Percentiles rank a stretch among this genome's conserved stretches.
Evolutionary conservation across 2,113 vertebrate species (phyloP).

Genomic region (Vicugna pacos): DNA sequence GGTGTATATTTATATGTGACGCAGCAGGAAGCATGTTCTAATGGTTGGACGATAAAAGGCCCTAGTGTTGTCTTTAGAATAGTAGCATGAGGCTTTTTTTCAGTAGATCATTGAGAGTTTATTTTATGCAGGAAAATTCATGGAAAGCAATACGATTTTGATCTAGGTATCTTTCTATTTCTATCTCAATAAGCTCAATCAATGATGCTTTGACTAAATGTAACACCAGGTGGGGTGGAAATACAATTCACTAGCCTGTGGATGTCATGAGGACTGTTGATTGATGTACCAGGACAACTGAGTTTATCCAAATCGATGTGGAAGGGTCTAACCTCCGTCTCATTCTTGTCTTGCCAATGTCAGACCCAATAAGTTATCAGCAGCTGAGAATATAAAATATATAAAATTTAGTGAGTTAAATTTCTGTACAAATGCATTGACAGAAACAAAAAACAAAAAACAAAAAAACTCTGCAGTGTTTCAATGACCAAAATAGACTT

Average conservation of each 20-base stretch:
- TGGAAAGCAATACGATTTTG: background rate
- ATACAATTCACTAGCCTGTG: constrained; percentile 67
- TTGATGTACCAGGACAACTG: constrained; percentile 87
- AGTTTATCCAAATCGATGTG: constrained; percentile 88
- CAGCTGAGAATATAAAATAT: constrained; percentile 74
- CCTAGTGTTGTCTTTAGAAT: background rate
- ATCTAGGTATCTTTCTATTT: constrained; percentile 80
- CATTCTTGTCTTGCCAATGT: constrained; percentile 88
- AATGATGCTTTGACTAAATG: constrained; percentile 84
- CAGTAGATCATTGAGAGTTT: background rate
- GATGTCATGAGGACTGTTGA: constrained; percentile 89
- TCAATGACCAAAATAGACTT: background rate
- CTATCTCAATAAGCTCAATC: constrained; percentile 80
- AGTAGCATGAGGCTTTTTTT: background rate
- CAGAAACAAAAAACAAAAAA: background rate
- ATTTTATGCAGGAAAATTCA: constrained; percentile 19
- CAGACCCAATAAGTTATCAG: constrained; percentile 88
- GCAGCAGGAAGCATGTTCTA: background rate
- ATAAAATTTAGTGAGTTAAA: background rate
- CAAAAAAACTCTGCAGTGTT: background rate
- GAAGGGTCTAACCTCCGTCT: constrained; percentile 85
- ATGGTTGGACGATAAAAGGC: background rate
- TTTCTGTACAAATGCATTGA: background rate
- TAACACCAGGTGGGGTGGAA: constrained; percentile 40
- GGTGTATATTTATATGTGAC: background rate